Percentiles rank a stretch among this genome's conserved stretches.
Conservation (phyloP, 2,797 vertebrate genomes). For the Lerista edwardsae region DNA sequence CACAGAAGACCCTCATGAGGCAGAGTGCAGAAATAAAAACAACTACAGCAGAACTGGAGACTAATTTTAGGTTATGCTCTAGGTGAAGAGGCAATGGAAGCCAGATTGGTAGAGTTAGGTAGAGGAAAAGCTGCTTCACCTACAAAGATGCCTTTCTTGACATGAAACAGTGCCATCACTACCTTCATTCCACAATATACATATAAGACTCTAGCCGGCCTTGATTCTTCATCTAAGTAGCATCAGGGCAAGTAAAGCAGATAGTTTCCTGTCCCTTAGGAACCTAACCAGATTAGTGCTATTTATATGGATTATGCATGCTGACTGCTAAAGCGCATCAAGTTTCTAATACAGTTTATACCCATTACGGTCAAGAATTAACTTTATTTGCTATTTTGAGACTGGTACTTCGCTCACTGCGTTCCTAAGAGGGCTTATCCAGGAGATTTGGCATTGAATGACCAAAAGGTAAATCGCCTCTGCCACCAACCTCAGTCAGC, state of each 20-base stretch:
- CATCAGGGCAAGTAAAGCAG: constrained; percentile 34
- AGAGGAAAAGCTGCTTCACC: background rate
- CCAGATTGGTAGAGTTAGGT: background rate
- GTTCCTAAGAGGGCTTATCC: constrained; percentile 48
- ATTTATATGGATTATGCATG: constrained; percentile 59
- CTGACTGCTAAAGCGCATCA: constrained; percentile 60
- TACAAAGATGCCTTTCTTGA: constrained; percentile 10
- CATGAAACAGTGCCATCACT: constrained; percentile 27
- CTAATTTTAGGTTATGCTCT: background rate
- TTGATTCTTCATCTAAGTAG: constrained; percentile 32
- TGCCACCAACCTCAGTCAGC: background rate
- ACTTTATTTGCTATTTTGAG: constrained; percentile 66
- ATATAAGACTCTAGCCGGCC: constrained; percentile 6
- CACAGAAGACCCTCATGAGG: background rate
- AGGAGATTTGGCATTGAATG: background rate
- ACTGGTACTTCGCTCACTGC: constrained; percentile 26
- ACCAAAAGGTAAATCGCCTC: background rate
- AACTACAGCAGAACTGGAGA: background rate
- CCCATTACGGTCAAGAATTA: constrained; percentile 58
- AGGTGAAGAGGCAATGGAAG: background rate
- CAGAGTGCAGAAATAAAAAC: background rate
- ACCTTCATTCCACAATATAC: background rate
- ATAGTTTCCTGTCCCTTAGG: constrained; percentile 40
- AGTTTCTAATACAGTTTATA: constrained; percentile 68
- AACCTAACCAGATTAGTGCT: constrained; percentile 60